Base-by-base conservation (phyloP, 2,888 invertebrate species). In the Lasioglossum lativentre region DNA sequence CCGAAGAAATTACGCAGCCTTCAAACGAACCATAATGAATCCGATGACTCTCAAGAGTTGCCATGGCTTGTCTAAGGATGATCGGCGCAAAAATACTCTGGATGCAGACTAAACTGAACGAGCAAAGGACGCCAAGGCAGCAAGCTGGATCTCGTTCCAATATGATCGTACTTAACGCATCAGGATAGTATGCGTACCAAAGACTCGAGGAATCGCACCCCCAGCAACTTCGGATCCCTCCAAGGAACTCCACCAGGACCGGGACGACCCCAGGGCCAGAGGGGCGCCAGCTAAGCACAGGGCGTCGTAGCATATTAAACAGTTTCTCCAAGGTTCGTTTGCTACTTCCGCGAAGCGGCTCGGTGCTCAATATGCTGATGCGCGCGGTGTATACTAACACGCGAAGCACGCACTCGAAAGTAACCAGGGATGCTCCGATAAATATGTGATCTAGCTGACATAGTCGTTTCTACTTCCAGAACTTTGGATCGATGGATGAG, bases 171-270 rank as follows among this genome's bases (percentile, higher is more conserved):
- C 59, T 86, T 86, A 78, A 78, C 85, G 85, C 85, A 85, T 27
- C 73, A n/a, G 70, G 75, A 80, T 74, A 82, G 87, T 85, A 89
- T 89, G 94, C 95, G 93, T 96, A 97, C 97, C 97, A 98, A 96
- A 90, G 98, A 98, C 94, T 97, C 96, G 92, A 97, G 96, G 96
- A 98, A 98, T 95, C 97, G 96, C 91, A 96, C 95, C 92, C 97
- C 98, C 92, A 97, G 96, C 93, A 96, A 96, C 92, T 96, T 96
- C 85, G 97, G 97, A 95, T 97, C 96, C 93, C 97, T 96, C 98
- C 98, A 97, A 89, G 96, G 96, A 78, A 96, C 96, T 87, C 97
- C 97, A 78, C 97, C 97, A 73, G 97, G 97, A 87, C 97, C 97
- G 34, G 96, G 96, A 91, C 96, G 96, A 82, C 97, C 97, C 97